phyloP scores from a whole-genome alignment of 2,113 vertebrate genomes.

The Pandion haliaetus region DNA sequence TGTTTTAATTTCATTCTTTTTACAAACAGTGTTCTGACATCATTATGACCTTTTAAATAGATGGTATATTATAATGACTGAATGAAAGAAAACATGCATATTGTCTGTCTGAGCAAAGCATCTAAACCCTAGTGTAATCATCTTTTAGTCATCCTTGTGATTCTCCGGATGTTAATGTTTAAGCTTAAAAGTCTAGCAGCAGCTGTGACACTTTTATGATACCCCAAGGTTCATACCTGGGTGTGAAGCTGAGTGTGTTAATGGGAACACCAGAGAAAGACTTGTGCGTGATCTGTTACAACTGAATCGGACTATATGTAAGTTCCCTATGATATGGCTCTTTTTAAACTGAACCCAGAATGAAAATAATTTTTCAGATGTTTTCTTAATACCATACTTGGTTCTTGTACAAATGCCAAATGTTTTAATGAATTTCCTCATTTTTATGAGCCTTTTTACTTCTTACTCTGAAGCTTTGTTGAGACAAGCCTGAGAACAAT shows the following conservation, averaged over 20 bases:
- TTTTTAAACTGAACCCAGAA: not conserved
- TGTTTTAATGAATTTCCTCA: not conserved
- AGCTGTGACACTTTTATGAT: not conserved
- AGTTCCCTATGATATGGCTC: not conserved
- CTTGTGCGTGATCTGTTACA: not conserved
- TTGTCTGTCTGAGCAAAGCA: not conserved
- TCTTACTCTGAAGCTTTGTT: not conserved
- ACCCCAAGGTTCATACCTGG: not conserved
- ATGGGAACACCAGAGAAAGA: not conserved
- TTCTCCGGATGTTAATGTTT: not conserved
- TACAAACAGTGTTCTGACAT: not conserved
- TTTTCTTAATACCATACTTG: not conserved
- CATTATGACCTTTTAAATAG: not conserved
- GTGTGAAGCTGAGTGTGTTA: not conserved
- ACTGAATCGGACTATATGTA: not conserved
- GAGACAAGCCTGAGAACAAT: not conserved
- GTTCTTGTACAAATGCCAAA: not conserved
- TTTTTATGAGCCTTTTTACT: not conserved
- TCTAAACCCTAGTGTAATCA: not conserved
- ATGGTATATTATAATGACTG: not conserved
- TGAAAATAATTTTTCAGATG: not conserved
- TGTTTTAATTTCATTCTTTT: not conserved
- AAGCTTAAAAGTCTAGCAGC: not conserved
- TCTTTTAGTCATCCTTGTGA: not conserved
- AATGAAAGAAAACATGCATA: not conserved